Base-by-base conservation (phyloP, 2,797 vertebrate genomes). In the Ptychobarbus kaznakovi region DNA sequence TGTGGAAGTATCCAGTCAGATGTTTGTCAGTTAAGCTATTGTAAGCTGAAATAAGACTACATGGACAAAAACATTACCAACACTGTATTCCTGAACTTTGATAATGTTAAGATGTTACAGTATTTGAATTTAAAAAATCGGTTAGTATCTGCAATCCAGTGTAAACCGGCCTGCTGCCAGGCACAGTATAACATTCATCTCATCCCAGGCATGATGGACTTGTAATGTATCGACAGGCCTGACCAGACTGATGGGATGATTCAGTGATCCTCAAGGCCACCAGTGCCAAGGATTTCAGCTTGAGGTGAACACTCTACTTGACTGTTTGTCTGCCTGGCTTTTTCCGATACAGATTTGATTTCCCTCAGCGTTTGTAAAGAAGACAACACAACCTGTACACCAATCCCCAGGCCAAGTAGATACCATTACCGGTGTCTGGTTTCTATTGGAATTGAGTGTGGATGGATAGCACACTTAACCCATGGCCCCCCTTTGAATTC, bases 21-120 rank as follows among this genome's bases (percentile, higher is more conserved):
- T 99, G 97, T 93, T 96, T 98, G 94, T 99, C 98, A 0, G 95
- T 97, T 15, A 99, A 96, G 81, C 98, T 99, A 89, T 98, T 99
- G 90, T 99, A 99, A 46, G 93, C 92, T 28, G 94, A 93, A 81
- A 98, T 92, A 10, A 95, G 93, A 77, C 98, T 99, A 90, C 74
- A 58, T 0, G 28, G 32, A 79, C 12, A 85, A 46, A 22, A 15
- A 65, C 32, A 79, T 25, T 12, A 38, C 44, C 35, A 69, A 25
- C 44, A 25, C 46, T 78, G 35, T 12, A 42, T 38, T 65, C 6
- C 25, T 65, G 63, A 32, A 32, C 25, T 7, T 8, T 32, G 28
- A 7, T 32, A 28, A 15, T 65, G 13, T 32, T 28, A 32, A 8
- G 81, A 13, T 12, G 6, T 18, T 16, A 44, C 8, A 13, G 5